These are phyloP conservation scores for Tetrax tetrax DNA, from an alignment of 2,113 vertebrate species.

Conservation along the genomic window DNA sequence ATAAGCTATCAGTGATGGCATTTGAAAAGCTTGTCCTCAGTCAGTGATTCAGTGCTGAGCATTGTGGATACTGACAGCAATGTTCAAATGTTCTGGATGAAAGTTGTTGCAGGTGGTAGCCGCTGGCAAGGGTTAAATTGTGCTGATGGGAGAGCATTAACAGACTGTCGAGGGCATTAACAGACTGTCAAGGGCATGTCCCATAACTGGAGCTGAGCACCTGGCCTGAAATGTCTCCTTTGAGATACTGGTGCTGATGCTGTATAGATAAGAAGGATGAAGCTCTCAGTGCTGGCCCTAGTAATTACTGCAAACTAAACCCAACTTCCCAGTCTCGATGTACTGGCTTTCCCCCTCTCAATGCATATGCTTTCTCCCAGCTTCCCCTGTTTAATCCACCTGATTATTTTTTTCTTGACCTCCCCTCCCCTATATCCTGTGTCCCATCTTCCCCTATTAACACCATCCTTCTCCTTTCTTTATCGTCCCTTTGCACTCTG, in stretches of 20 bases:
- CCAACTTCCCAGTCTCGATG: fast-evolving
- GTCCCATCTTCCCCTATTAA: not conserved
- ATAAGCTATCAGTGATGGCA: not conserved
- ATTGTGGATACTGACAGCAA: not conserved
- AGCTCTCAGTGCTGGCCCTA: not conserved
- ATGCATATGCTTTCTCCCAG: not conserved
- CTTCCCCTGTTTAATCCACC: not conserved
- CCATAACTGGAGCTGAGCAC: not conserved
- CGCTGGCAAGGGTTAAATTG: not conserved
- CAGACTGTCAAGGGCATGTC: not conserved
- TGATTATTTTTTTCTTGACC: not conserved
- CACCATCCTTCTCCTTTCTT: not conserved
- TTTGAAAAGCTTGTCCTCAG: not conserved
- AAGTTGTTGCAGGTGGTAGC: not conserved
- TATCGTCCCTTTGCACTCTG: not conserved
- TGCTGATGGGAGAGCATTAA: not conserved
- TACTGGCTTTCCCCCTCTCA: not conserved
- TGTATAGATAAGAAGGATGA: not conserved
- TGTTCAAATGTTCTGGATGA: not conserved
- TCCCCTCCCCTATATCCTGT: fast-evolving
- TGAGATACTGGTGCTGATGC: not conserved
- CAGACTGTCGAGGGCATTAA: not conserved
- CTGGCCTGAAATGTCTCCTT: not conserved
- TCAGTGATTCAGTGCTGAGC: not conserved
- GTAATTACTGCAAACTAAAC: not conserved